Percentiles rank a stretch among this genome's conserved stretches.
Evolutionary conservation across 2,797 vertebrate genomes (phyloP).

Genomic region (Pantherophis vulpinus): DNA sequence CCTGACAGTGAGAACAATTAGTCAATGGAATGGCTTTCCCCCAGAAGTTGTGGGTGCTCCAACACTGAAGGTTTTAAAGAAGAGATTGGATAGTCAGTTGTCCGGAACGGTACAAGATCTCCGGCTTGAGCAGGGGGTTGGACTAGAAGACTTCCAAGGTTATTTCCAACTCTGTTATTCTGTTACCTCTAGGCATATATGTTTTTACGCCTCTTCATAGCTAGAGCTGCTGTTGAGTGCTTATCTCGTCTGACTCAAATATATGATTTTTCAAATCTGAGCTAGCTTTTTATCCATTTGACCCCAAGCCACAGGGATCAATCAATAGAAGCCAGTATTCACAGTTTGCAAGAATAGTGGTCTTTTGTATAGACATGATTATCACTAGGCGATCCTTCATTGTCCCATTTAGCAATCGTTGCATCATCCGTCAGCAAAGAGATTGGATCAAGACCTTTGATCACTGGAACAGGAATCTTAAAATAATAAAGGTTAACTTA

Average conservation of each 20-base stretch:
- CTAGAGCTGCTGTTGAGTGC: constrained; percentile 30
- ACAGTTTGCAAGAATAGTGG: constrained; percentile 74
- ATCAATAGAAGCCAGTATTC: constrained; percentile 78
- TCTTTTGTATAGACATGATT: constrained; percentile 77
- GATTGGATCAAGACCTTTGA: constrained; percentile 74
- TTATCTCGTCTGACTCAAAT: constrained; percentile 77
- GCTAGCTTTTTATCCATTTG: constrained; percentile 79
- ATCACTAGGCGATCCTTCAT: constrained; percentile 76
- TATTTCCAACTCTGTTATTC: neutral
- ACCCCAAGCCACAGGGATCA: constrained; percentile 78
- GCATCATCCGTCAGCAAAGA: constrained; percentile 74
- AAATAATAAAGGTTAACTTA: constrained; percentile 49
- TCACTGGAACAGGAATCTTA: constrained; percentile 75
- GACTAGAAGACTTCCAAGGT: neutral
- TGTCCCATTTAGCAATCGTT: constrained; percentile 79
- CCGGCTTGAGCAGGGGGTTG: neutral
- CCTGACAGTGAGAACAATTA: neutral
- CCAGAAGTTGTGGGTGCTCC: neutral
- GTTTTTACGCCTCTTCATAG: constrained; percentile 18
- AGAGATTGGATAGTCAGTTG: neutral
- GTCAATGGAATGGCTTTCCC: neutral
- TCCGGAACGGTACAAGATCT: neutral
- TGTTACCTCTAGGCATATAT: neutral
- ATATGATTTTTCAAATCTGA: constrained; percentile 73
- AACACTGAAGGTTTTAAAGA: neutral